Conservation (phyloP, 1,140 invertebrate genomes). For the Gonioctena quinquepunctata region DNA sequence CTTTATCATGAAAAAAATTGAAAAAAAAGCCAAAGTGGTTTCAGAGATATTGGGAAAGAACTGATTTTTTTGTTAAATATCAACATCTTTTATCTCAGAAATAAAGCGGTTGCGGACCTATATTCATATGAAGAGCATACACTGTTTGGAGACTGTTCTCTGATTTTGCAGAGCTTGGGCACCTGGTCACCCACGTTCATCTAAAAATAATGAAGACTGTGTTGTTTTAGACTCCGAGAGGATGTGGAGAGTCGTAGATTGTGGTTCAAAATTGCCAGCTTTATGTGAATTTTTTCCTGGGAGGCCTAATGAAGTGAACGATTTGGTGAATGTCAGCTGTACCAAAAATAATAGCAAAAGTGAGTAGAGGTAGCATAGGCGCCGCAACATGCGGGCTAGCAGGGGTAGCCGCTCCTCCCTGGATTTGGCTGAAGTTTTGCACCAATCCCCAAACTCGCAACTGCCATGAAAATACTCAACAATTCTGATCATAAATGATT, state of each 20-base stretch:
- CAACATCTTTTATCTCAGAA: too few relatives aligned
- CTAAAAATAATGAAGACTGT: conserved; percentile 59
- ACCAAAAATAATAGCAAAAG: not conserved
- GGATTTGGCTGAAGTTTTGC: not conserved
- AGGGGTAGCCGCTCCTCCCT: not conserved
- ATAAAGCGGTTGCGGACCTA: too few relatives aligned
- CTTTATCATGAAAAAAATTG: too few relatives aligned
- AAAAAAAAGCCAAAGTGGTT: too few relatives aligned
- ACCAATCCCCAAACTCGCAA: not conserved
- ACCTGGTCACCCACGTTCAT: conserved; percentile 61
- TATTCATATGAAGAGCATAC: not conserved
- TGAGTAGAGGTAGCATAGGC: not conserved
- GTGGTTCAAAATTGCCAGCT: conserved; percentile 57
- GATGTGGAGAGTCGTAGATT: conserved; percentile 63
- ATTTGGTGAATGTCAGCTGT: not conserved
- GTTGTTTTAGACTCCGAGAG: conserved; percentile 59
- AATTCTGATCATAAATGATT: too few relatives aligned
- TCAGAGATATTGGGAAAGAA: too few relatives aligned
- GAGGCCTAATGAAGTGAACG: conserved; percentile 1
- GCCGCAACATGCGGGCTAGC: not conserved
- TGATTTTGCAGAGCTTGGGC: conserved; percentile 63
- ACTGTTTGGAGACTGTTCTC: not conserved
- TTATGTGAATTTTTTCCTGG: conserved; percentile 65
- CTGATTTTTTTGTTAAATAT: too few relatives aligned
- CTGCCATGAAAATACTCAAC: not conserved